These are phyloP conservation scores for Sebastes matsubarae DNA, from an alignment of 2,797 vertebrate genomes.

Conservation along the genomic window DNA sequence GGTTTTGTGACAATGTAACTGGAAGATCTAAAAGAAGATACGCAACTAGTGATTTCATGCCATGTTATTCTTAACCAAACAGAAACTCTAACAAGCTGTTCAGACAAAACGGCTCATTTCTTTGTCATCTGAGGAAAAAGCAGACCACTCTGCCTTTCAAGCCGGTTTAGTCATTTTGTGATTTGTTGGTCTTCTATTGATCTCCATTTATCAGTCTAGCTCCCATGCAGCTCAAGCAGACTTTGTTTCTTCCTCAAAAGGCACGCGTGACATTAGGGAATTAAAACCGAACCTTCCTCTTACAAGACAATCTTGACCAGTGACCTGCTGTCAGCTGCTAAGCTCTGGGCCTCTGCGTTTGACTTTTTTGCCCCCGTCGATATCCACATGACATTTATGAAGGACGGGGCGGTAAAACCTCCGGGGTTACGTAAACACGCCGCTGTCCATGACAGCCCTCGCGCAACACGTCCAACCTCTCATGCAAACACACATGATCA, in stretches of 20 bases:
- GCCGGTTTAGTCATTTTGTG: not conserved
- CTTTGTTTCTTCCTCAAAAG: not conserved
- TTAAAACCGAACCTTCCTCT: not conserved
- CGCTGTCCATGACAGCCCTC: not conserved
- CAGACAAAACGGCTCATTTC: slow-evolving; percentile 21
- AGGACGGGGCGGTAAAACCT: slow-evolving; percentile 16
- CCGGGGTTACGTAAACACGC: slow-evolving; percentile 44
- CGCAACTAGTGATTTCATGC: not conserved
- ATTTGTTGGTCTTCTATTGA: not conserved
- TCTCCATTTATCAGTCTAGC: not conserved
- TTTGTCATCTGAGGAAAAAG: slow-evolving; percentile 3
- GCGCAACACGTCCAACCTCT: not conserved
- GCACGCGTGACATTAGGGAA: not conserved
- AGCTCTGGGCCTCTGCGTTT: not conserved
- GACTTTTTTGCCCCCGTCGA: not conserved
- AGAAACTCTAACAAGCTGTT: slow-evolving; percentile 7
- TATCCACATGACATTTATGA: slow-evolving; percentile 38
- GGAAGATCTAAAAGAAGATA: not conserved
- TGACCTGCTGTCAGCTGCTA: slow-evolving; percentile 17
- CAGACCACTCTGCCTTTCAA: not conserved
- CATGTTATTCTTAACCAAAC: not conserved
- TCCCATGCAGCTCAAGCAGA: not conserved
- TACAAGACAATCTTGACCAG: not conserved
- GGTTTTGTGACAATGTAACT: not conserved
- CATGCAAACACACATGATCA: slow-evolving; percentile 34